Evolutionary conservation across 2,113 vertebrate genomes (phyloP).

Genomic region (Octodon degus): DNA sequence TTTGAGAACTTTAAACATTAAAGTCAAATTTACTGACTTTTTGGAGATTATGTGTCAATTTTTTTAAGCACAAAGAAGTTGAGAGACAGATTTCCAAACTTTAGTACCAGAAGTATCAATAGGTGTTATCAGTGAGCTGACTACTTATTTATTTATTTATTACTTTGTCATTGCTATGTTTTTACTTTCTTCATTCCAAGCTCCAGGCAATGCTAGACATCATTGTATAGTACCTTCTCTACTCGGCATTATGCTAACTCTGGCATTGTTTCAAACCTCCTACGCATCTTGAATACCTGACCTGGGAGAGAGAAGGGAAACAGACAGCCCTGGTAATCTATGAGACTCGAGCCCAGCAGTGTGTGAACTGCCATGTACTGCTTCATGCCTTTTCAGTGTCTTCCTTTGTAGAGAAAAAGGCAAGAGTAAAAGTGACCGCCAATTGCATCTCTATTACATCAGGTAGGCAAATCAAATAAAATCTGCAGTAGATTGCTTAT

Average conservation of each 20-base stretch:
- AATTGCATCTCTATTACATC: background rate
- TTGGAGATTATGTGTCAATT: background rate
- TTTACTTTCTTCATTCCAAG: background rate
- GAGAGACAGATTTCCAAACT: background rate
- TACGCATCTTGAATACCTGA: background rate
- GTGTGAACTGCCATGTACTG: background rate
- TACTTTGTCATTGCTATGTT: background rate
- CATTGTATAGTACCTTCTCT: background rate
- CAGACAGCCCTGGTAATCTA: background rate
- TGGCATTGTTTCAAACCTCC: background rate
- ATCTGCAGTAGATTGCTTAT: background rate
- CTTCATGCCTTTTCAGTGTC: background rate
- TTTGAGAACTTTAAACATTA: background rate
- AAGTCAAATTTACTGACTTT: background rate
- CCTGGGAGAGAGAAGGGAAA: background rate
- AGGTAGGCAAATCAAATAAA: background rate
- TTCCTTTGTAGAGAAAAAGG: background rate
- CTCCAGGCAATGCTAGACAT: background rate
- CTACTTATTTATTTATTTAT: background rate
- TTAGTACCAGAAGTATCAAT: background rate
- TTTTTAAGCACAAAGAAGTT: background rate
- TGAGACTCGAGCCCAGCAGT: background rate
- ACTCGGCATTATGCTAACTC: background rate
- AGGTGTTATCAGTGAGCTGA: background rate
- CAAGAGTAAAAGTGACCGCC: background rate